Evolutionary conservation across 2,113 vertebrate genomes (phyloP), one percentile per base, ranked within the genome.

Genomic region (Pavo muticus): DNA sequence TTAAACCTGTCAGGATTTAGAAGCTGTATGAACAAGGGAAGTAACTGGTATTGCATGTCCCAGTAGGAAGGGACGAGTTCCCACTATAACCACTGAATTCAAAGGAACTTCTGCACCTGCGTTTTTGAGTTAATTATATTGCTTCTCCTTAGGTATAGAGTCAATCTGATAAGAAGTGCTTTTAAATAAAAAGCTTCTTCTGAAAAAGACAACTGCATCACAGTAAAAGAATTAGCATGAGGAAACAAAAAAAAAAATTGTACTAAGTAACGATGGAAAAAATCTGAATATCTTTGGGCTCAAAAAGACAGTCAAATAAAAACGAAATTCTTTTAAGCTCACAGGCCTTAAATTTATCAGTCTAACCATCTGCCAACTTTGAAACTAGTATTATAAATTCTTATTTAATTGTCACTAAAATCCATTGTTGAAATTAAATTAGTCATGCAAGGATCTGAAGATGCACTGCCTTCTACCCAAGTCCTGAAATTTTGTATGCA

Each of bases 401-500:
- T 95, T 96, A 95, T 97, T 97, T 97, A 96, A 98, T 98, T 88
- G 88, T 94, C 93, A 97, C 92, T 96, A 97, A 97, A 97, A 95
- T 91, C 82, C 73, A 35, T 88, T 95, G 83, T 95, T 96, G 95
- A 97, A 88, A 93, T 85, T 80, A 95, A 97, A 98, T 97, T 95
- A 97, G 97, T 97, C 96, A 97, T 95, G 94, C 95, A 89, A 95
- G 74, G 84, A 89, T 74, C 90, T 94, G 90, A 94, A 96, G 93
- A 97, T 94, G 95, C 60, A 95, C 60, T 90, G 29, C 94, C 93
- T 96, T 97, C 94, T 97, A 96, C 92, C 93, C 82, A 88, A 76
- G 39, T 69, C 54, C 64, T 50, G 50, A 27, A 91, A 96, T 82
- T 91, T 60, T 72, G 52, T 30, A 45, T 74, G 74, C 40, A 65